Base-by-base conservation (phyloP, 2,888 invertebrate species). In the Orthosia gracilis region DNA sequence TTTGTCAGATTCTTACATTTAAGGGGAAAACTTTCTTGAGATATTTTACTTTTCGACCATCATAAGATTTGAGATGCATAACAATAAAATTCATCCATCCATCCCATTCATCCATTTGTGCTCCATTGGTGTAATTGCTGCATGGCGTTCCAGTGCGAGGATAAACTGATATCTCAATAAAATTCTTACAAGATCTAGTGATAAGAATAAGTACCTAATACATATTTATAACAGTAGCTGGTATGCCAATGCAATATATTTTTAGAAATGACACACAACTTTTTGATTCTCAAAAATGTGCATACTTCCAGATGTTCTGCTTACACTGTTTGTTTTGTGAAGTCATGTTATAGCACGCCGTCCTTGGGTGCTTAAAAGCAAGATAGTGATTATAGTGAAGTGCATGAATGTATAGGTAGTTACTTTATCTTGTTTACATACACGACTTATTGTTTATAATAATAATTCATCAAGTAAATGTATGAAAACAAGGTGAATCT, bases 361-460 rank as follows among this genome's bases (percentile, higher is more conserved):
- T 50, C 72, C 66, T 76, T 69, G 69, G 66, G 54, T 74, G 78
- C 50, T 74, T 47, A 57, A 62, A 80, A 57, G 15, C 26, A 59
- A 77, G 68, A 77, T 73, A 69, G 58, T 71, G 63, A 61, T 73
- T 73, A 61, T n/a, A 15, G 15, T 63, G 23, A 57, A 57, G 23
- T 49, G 45, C 52, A 62, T 57, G 21, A 74, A 45, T 80, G 47
- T 62, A 66, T 77, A 66, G 40, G 55, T 69, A 58, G n/a, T 18
- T 47, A 11, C 15, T 78, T 52, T 74, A 82, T 73, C 85, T 85
- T 61, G 69, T 74, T 73, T 59, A 84, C 69, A 64, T 49, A 54
- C 47, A 61, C 58, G 57, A 63, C 31, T 85, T 73, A 72, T 73
- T 65, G 69, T 70, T 82, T 76, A 69, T 73, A 71, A 85, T 77